Evolutionary conservation across 2,797 vertebrate species (phyloP), one percentile per base, ranked within the genome.

Genomic region (Phoxinus dragarum): DNA sequence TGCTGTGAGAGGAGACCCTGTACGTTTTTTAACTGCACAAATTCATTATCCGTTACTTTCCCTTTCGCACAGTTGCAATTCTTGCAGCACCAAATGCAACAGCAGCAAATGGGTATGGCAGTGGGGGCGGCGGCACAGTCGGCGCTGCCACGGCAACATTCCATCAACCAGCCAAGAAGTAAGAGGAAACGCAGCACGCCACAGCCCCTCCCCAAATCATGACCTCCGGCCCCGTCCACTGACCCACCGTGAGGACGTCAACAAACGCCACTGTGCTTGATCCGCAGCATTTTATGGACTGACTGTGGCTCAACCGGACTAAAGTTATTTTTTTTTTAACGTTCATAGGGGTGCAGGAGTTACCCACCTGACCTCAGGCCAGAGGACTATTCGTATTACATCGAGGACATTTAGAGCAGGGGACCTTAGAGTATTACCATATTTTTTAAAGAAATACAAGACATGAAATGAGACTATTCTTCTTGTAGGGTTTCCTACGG

Each of bases 141-240:
- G 95, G 94, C 94, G 90, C 95, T 92, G 54, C 96, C 94, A 38
- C 96, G 73, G 77, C 97, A 92, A 86, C 98, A 95, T 97, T 96
- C 97, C 97, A 96, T 95, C 97, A 98, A 92, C 96, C 97, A 95
- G 94, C 96, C 97, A 99, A 98, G 97, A 99, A 99, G 96, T 99
- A 98, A 97, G 94, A 93, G 96, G 94, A 98, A 97, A 93, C 96
- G 97, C 95, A 95, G 96, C 92, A 92, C 94, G 19, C 93, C 95
- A 6, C 93, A 95, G 6, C 91, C 95, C 85, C 95, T 96, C 91
- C 88, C 95, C 3, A 94, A 98, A 92, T 95, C 95, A 90, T 97
- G 95, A 97, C 92, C 88, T 88, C 90, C 84, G 86, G 31, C 89
- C 78, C 71, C 9, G 34, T 38, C 82, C 10, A 54, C 52, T 80